phyloP scores from a whole-genome alignment of 2,797 vertebrate species.

The Phylloscopus collybita region DNA sequence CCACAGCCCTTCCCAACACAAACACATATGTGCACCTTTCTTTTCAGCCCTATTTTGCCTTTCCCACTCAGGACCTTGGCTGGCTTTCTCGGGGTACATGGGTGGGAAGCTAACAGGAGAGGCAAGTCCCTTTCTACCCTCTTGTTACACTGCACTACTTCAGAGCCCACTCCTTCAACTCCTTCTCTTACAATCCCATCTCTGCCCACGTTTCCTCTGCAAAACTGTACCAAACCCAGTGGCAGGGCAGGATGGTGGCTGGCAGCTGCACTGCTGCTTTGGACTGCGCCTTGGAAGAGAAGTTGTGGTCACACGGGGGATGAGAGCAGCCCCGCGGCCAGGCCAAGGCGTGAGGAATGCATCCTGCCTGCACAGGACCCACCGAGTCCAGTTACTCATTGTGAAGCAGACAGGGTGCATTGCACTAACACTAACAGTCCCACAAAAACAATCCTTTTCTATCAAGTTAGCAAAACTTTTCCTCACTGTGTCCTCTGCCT shows the following conservation, averaged over 20 bases:
- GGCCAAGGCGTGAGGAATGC: fast-evolving
- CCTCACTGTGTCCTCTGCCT: neutral
- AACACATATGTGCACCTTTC: neutral
- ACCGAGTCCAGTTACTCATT: neutral
- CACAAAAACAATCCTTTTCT: neutral
- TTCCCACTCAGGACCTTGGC: neutral
- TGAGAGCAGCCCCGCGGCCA: fast-evolving
- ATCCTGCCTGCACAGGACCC: neutral
- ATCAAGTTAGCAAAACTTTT: neutral
- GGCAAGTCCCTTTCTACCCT: neutral
- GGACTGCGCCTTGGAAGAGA: neutral
- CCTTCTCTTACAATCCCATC: too few species aligned
- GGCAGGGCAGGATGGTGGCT: neutral
- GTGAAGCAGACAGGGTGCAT: neutral
- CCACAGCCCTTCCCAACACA: neutral
- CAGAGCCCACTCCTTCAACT: neutral
- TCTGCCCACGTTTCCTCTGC: neutral
- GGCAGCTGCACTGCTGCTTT: fast-evolving
- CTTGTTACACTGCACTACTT: neutral
- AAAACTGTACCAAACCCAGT: neutral
- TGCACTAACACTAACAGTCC: neutral
- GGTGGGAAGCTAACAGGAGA: neutral
- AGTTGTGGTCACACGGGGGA: neutral
- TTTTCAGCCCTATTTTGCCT: neutral
- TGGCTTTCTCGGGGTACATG: neutral